Percentiles rank a stretch among this genome's conserved stretches.
Conservation (phyloP, 2,888 invertebrate genomes). For the Pyrocoelia pectoralis region DNA sequence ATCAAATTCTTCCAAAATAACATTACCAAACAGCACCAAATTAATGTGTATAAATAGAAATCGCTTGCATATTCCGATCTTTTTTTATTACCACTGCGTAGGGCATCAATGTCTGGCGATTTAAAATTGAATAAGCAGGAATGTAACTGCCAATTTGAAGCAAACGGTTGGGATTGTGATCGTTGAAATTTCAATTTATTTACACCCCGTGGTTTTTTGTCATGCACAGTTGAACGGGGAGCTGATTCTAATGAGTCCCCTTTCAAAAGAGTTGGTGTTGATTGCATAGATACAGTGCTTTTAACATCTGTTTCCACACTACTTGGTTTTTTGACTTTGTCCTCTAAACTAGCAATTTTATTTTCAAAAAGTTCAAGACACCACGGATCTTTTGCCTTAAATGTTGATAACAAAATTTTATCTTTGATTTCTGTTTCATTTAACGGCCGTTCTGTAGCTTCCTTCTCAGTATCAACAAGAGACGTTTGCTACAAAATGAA, state of each 20-base stretch:
- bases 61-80: constrained; percentile 66
- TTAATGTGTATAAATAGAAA: constrained; percentile 76
- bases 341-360: neutral
- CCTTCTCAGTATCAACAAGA: too few relatives aligned
- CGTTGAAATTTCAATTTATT: constrained; percentile 48
- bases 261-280: constrained; percentile 36
- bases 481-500: too few relatives aligned
- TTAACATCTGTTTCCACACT: neutral
- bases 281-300: neutral
- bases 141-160: constrained; percentile 29
- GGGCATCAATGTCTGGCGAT: neutral
- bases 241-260: constrained; percentile 31
- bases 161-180: constrained; percentile 54
- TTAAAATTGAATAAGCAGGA: constrained; percentile 35
- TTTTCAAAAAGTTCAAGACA: constrained; percentile 54
- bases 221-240: constrained; percentile 29
- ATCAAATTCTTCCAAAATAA: constrained; percentile 88
- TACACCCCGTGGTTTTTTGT: constrained; percentile 24
- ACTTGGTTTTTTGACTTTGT: neutral
- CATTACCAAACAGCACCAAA: constrained; percentile 85
- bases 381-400: constrained; percentile 52
- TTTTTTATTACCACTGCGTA: neutral
- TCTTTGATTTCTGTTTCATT: too few relatives aligned
- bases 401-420: neutral
- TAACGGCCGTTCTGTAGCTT: too few relatives aligned